Base-by-base conservation (phyloP, 1,140 invertebrate genomes). In the Tetramorium simillimum region DNA sequence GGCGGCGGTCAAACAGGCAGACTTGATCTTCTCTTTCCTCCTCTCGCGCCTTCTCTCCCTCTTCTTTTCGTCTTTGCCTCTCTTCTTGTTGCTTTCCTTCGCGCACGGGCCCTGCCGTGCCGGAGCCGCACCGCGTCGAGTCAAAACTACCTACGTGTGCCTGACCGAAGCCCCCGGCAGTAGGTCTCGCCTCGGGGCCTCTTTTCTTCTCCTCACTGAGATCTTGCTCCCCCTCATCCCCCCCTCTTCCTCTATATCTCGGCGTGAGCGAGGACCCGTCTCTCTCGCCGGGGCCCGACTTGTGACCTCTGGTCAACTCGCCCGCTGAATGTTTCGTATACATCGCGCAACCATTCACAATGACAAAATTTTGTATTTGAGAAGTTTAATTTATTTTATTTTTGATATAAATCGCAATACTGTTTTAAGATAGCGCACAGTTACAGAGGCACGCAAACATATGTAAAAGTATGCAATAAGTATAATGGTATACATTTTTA, bases 81-180 rank as follows among this genome's bases (percentile, higher is more conserved):
- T 90, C 81, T 65, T 90, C 85, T 90, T 90, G 88, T 93, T 92
- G 85, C 88, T 91, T 91, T 89, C 87, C 89, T 92, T 91, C 86
- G 84, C 86, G 46, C 84, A 58, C 43, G 88, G 82, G 67, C 81
- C 81, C 84, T 86, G 75, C 84, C 73, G 70, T 77, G 88, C 78
- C 80, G 73, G 62, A 18, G 24, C 77, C 77, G 77, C n/a, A 46
- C 77, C 46, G 62, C 85, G 86, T 65, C 90, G 87, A 92, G 90
- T 91, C 91, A 92, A 92, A 93, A 93, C 90, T 92, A 91, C 89
- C 92, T 92, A 92, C 92, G 91, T 88, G 46, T 70, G 89, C 87
- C 85, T 78, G 89, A 85, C 86, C 80, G 85, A 70, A 91, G 91
- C 90, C 91, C 89, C 89, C 89, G 92, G 92, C 92, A 92, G 89